Evolutionary conservation across 2,888 invertebrate genomes (phyloP).

Genomic region (Pilophorus perplexus): DNA sequence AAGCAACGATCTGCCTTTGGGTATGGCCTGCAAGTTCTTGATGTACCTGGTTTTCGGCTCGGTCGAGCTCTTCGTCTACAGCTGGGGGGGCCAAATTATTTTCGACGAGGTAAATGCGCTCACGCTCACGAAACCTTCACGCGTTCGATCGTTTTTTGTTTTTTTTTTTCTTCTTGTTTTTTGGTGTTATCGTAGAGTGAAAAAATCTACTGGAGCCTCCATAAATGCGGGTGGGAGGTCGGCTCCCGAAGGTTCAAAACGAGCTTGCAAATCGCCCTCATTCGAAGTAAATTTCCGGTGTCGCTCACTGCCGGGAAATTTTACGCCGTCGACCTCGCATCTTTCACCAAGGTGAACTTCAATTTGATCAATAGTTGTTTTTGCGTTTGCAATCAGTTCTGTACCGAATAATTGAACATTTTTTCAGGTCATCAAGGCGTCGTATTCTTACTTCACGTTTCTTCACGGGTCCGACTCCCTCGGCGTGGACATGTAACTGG

Average conservation of each 20-base stretch:
- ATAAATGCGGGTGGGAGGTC: constrained; percentile 40
- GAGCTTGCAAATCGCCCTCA: constrained; percentile 28
- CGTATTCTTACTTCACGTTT: constrained; percentile 44
- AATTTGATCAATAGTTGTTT: background rate
- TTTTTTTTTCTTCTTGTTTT: too few species aligned
- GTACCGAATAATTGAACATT: too few species aligned
- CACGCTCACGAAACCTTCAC: background rate
- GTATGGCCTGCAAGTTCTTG: constrained; percentile 43
- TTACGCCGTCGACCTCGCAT: constrained; percentile 40
- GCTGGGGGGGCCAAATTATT: constrained; percentile 45
- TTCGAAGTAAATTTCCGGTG: constrained; percentile 25
- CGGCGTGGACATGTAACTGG: too few species aligned
- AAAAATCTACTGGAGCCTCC: constrained; percentile 35
- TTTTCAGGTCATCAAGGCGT: constrained; percentile 43
- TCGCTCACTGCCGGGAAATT: constrained; percentile 45
- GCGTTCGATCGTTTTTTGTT: background rate
- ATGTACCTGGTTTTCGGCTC: constrained; percentile 45
- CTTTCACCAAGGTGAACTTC: constrained; percentile 44
- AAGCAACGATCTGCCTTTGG: constrained; percentile 30
- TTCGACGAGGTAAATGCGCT: constrained; percentile 36
- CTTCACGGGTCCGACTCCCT: constrained; percentile 44
- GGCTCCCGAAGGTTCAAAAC: constrained; percentile 18
- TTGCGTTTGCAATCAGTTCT: background rate
- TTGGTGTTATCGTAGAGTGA: too few species aligned
- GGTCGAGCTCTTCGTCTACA: constrained; percentile 45